Evolutionary conservation across 2,888 invertebrate genomes (phyloP), one percentile per base, ranked within the genome.

Genomic region (Drosophila bunnanda): DNA sequence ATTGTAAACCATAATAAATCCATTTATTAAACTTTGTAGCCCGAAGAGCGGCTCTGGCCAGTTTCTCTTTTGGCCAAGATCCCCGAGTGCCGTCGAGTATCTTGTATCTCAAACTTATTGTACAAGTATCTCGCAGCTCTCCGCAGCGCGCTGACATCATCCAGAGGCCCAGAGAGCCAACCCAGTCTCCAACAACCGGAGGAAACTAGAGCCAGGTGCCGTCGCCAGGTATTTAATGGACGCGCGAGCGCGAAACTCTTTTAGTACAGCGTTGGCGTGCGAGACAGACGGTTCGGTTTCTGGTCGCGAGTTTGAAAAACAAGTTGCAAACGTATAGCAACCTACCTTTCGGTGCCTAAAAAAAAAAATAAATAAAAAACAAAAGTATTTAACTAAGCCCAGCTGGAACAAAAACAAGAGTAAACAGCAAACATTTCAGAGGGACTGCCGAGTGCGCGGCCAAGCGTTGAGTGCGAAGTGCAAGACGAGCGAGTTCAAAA

Each of bases 221-320:
- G 65, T 69, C 66, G 66, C 46, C 13, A 48, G 78, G 85, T 90
- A 91, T 91, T 91, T 91, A 91, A 91, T 80, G 82, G 75, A 79
- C 77, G 73, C 50, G 76, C 73, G 75, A 77, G 76, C 79, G 65
- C 57, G 52, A 83, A 85, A 89, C 89, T 88, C 89, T 91, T 91
- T 91, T 91, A 91, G 90, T 91, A 90, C 86, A 91, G 91, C 91
- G 91, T 91, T 91, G 90, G 91, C 91, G 91, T 90, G 89, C 90
- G 78, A 83, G 79, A 87, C 79, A 80, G 77, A 78, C 91, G 90
- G 91, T 90, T 89, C 88, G 88, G 80, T 75, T 54, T 39, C 44
- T 32, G 38, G 65, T 69, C 75, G 68, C 75, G 65, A 76, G 67
- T 65, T 61, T 30, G 53, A 73, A 72, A 80, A 76, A 80, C 75